Conservation (phyloP, 2,113 vertebrate species). For the Plecotus auritus region DNA sequence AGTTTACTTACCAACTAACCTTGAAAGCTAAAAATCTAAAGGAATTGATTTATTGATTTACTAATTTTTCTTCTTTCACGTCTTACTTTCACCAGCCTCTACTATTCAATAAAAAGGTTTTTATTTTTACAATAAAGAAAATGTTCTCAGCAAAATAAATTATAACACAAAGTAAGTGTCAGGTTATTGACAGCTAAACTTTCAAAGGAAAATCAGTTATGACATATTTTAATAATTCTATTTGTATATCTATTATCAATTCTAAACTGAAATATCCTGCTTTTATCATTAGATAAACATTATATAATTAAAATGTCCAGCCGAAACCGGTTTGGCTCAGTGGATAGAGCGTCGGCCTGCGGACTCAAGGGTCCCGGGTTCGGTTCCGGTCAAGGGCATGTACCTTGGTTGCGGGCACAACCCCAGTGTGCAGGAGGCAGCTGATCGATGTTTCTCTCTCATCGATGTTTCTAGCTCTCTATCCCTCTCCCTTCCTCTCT, state of each 20-base stretch:
- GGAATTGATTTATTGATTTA: not conserved
- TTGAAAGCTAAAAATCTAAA: not conserved
- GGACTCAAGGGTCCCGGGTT: too few species aligned
- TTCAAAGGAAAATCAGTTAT: conserved; percentile 4
- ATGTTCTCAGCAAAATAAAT: not conserved
- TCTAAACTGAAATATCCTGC: not conserved
- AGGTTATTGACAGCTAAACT: not conserved
- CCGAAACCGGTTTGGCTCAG: too few species aligned
- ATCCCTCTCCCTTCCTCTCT: too few species aligned
- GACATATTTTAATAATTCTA: not conserved
- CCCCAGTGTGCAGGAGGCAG: too few species aligned
- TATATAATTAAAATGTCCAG: not conserved
- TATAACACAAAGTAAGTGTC: not conserved
- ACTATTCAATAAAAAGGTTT: not conserved
- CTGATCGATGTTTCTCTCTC: too few species aligned
- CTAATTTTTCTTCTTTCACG: not conserved
- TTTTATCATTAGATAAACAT: conserved; percentile 21
- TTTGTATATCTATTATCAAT: not conserved
- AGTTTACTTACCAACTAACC: not conserved
- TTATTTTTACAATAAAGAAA: not conserved
- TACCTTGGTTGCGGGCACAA: too few species aligned
- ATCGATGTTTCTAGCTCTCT: too few species aligned
- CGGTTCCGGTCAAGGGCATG: too few species aligned
- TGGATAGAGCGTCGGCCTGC: too few species aligned
- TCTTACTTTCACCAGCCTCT: not conserved